A percentile compares a stretch with the other conserved stretches of the same genome.
These are phyloP conservation scores for Microdon myrmicae DNA, from an alignment of 2,888 invertebrate species.

Conservation along the genomic window DNA sequence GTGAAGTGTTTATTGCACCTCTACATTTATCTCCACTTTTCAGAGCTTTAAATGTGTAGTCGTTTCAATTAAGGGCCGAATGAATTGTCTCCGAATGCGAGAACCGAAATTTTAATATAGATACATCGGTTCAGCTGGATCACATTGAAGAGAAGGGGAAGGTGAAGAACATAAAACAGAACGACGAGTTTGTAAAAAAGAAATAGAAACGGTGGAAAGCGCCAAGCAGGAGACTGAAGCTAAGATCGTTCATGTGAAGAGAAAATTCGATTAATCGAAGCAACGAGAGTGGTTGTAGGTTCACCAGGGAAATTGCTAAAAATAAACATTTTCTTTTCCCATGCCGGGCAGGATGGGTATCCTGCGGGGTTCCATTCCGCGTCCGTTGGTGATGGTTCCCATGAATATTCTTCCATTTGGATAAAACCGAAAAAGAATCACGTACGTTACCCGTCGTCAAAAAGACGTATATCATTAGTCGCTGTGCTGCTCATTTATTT, in stretches of 20 bases:
- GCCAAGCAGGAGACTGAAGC: constrained; percentile 95
- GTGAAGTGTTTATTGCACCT: no score
- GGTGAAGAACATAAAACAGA: constrained; percentile 78
- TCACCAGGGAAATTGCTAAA: constrained; percentile 63
- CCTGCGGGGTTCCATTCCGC: constrained; percentile 70
- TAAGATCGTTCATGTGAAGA: constrained; percentile 84
- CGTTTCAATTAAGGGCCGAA: no score
- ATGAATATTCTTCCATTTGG: constrained; percentile 78
- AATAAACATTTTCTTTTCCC: constrained; percentile 66
- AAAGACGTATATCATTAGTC: no score
- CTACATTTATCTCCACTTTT: no score
- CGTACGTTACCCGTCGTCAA: no score
- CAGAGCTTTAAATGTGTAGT: no score
- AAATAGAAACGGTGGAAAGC: constrained; percentile 89
- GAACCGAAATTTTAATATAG: constrained; percentile 88
- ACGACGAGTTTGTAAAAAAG: constrained; percentile 83
- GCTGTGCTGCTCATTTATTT: no score
- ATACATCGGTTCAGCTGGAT: constrained; percentile 91
- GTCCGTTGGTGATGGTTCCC: constrained; percentile 68
- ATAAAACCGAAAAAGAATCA: constrained; percentile 94
- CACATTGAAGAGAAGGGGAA: constrained; percentile 80
- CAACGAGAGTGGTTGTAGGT: constrained; percentile 58
- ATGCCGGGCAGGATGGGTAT: constrained; percentile 64
- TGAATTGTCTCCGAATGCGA: constrained; percentile 96
- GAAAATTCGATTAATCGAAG: constrained; percentile 71